Conservation (phyloP, 2,113 vertebrate genomes). For the Mobula hypostoma region DNA sequence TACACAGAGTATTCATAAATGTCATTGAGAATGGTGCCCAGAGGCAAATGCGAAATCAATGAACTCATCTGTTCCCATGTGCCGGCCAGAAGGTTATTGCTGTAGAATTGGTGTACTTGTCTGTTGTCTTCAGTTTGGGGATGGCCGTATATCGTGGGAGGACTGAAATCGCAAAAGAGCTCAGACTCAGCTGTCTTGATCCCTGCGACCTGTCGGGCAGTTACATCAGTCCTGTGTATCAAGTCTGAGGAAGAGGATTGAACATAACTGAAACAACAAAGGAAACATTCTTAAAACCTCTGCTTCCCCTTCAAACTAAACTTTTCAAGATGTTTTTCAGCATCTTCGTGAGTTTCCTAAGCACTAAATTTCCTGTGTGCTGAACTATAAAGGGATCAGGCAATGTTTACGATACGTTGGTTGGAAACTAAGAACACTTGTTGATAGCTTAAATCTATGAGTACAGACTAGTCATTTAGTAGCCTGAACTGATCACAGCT, state of each 20-base stretch:
- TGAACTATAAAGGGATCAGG: background rate
- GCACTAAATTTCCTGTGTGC: background rate
- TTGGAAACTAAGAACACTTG: background rate
- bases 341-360: background rate
- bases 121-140: background rate
- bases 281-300: background rate
- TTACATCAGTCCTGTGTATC: background rate
- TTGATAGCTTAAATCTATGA: background rate
- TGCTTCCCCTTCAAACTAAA: background rate
- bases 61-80: background rate
- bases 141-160: background rate
- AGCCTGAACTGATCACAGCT: background rate
- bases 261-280: background rate
- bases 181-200: background rate
- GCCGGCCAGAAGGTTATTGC: background rate
- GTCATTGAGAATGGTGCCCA: background rate
- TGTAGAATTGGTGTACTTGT: background rate
- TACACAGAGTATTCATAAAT: background rate
- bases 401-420: background rate
- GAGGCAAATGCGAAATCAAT: background rate
- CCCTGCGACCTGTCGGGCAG: background rate
- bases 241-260: background rate
- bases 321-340: background rate
- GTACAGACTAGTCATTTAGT: too few species aligned
- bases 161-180: background rate